phyloP scores from a whole-genome alignment of 2,797 vertebrate species.

The Dromococcyx pavoninus region DNA sequence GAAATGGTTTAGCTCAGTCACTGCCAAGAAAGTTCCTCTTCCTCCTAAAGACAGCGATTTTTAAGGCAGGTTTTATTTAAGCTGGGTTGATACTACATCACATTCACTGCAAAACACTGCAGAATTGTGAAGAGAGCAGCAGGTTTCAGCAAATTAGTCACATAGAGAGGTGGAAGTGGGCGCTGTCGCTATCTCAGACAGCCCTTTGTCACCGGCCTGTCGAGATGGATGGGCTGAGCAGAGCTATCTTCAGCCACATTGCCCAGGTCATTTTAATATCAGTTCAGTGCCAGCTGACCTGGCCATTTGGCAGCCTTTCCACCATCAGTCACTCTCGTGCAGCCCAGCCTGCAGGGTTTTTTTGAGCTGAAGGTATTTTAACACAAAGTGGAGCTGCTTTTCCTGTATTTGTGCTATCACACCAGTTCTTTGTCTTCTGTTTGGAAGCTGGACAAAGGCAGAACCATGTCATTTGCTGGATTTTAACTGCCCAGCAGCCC shows the following conservation, averaged over 20 bases:
- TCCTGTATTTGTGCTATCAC: not conserved
- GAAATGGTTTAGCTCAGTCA: not conserved
- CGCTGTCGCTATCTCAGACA: not conserved
- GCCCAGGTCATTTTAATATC: not conserved
- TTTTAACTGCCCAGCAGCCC: not conserved
- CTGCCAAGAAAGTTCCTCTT: not conserved
- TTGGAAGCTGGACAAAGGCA: not conserved
- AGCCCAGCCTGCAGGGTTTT: not conserved
- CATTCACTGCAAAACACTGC: not conserved
- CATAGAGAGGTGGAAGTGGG: not conserved
- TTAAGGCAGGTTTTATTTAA: not conserved
- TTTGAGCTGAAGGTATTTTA: not conserved
- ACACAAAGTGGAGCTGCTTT: not conserved
- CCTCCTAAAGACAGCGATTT: not conserved
- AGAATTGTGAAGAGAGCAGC: not conserved
- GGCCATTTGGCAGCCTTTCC: not conserved
- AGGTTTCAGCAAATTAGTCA: not conserved
- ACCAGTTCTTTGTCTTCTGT: not conserved
- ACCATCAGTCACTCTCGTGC: not conserved
- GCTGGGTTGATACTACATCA: not conserved
- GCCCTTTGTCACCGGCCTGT: not conserved
- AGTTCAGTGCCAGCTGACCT: not conserved
- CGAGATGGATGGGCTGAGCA: not conserved
- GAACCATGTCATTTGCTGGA: not conserved
- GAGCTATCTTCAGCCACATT: not conserved